A percentile compares a stretch with the other conserved stretches of the same genome.
These are phyloP conservation scores for Leptatherina wallacei DNA, from an alignment of 2,797 vertebrate species.

Conservation along the genomic window DNA sequence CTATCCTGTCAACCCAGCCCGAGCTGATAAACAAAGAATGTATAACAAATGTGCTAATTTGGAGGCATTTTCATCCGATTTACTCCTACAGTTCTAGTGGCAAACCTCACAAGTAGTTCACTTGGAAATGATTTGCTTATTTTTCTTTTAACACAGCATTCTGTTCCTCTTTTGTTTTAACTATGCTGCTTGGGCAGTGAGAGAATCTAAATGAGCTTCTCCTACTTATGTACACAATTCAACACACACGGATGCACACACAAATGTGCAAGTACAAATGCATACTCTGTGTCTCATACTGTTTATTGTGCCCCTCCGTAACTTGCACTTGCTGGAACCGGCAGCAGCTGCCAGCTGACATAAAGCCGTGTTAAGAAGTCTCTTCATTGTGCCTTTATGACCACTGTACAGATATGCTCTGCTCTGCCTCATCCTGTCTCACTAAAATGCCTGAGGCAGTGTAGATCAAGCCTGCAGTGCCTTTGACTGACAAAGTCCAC, in stretches of 20 bases:
- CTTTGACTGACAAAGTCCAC: conserved; percentile 53
- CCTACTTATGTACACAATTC: conserved; percentile 2
- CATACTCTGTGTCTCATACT: conserved; percentile 56
- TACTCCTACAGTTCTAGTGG: conserved; percentile 33
- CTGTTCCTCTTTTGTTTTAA: conserved; percentile 24
- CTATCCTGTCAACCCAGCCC: conserved; percentile 6
- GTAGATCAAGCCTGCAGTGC: conserved; percentile 44
- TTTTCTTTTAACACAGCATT: conserved; percentile 21
- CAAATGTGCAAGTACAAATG: conserved; percentile 50
- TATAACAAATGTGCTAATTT: conserved; percentile 42
- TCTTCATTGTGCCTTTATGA: conserved; percentile 77
- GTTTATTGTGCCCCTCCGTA: conserved; percentile 74
- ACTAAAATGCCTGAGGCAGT: conserved; percentile 55
- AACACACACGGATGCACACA: conserved; percentile 22
- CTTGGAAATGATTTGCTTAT: conserved; percentile 20
- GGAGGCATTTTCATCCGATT: conserved; percentile 32
- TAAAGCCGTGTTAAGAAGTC: conserved; percentile 73
- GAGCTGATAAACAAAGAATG: conserved; percentile 33
- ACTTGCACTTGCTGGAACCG: conserved; percentile 75
- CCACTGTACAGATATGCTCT: conserved; percentile 71
- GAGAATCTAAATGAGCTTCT: conserved; percentile 23
- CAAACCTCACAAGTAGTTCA: conserved; percentile 21
- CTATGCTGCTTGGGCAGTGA: conserved; percentile 13
- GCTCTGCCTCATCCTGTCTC: conserved; percentile 62
- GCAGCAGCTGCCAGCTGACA: conserved; percentile 76